A percentile compares a stretch with the other conserved stretches of the same genome.
These are phyloP conservation scores for Akabosia matsudoensis DNA, from an alignment of 1,140 invertebrate species.

Conservation along the genomic window DNA sequence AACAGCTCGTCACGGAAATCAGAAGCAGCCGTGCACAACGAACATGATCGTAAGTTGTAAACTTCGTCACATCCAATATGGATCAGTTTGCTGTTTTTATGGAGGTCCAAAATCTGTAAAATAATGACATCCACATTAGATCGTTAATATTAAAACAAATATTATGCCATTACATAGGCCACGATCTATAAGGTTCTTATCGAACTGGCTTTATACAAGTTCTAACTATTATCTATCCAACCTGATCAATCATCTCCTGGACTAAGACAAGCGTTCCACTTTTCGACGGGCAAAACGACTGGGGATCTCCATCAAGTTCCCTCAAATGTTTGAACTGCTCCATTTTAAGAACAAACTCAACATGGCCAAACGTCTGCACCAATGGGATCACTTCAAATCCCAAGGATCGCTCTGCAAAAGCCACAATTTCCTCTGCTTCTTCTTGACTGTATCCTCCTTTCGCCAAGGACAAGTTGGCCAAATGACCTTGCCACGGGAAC, in stretches of 20 bases:
- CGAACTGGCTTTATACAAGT: too few species aligned
- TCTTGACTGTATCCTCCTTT: conserved; percentile 70
- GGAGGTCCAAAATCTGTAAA: conserved; percentile 59
- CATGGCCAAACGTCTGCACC: conserved; percentile 92
- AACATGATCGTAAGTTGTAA: conserved; percentile 74
- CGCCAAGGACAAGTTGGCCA: conserved; percentile 60
- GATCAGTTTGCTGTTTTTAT: conserved; percentile 54
- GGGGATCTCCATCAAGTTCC: conserved; percentile 72
- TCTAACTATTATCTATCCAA: too few species aligned
- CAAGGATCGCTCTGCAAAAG: conserved; percentile 60
- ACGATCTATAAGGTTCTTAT: too few species aligned
- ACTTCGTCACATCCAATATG: conserved; percentile 66
- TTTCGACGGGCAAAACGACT: conserved; percentile 77
- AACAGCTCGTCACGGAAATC: conserved; percentile 61
- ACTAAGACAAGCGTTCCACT: conserved; percentile 69
- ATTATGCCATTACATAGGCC: too few species aligned
- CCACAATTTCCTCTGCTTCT: conserved; percentile 65
- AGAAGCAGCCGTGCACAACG: conserved; percentile 60
- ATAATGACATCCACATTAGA: background rate
- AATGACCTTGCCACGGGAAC: conserved; percentile 79
- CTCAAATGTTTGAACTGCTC: conserved; percentile 69
- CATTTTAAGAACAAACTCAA: conserved; percentile 85
- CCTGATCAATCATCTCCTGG: conserved; percentile 76
- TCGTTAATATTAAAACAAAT: background rate
- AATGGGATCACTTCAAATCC: conserved; percentile 81